Percentiles rank a stretch among this genome's conserved stretches.
Conservation (phyloP, 2,888 invertebrate species). For the Tuta absoluta region DNA sequence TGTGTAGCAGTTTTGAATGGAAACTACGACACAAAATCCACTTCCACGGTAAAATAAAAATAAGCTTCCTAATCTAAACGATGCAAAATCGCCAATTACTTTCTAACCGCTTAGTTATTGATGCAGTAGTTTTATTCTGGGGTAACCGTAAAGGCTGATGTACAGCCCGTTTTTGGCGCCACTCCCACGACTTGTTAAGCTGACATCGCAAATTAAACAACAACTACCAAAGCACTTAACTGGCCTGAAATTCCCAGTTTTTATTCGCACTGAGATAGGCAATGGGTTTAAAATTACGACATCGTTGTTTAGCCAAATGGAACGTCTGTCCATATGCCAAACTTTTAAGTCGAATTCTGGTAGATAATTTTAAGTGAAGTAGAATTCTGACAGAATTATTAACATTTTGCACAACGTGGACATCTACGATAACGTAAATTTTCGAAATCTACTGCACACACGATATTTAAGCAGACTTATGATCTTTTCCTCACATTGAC, state of each 20-base stretch:
- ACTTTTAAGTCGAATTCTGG: not conserved
- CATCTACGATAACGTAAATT: too few species aligned
- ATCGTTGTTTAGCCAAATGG: not conserved
- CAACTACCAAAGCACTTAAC: conserved; percentile 7
- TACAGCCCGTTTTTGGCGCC: conserved; percentile 2
- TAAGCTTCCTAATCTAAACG: too few species aligned
- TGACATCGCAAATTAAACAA: conserved; percentile 16
- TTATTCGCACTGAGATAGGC: not conserved
- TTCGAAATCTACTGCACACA: too few species aligned
- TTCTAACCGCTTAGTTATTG: not conserved
- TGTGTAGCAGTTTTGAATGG: too few species aligned
- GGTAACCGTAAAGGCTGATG: conserved; percentile 5
- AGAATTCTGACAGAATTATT: not conserved
- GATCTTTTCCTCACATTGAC: too few species aligned
- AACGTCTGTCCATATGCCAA: not conserved
- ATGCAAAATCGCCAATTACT: too few species aligned
- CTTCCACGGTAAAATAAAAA: too few species aligned
- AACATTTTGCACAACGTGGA: too few species aligned
- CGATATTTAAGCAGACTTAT: too few species aligned
- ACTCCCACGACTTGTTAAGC: conserved; percentile 6
- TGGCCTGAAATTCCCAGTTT: conserved; percentile 2
- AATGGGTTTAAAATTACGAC: conserved; percentile 9
- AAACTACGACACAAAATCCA: too few species aligned
- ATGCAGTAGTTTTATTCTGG: conserved; percentile 5
- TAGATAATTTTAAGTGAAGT: not conserved